A percentile compares a stretch with the other conserved stretches of the same genome.
Conservation (phyloP, 2,888 invertebrate species). For the Entomobrya multifasciata region DNA sequence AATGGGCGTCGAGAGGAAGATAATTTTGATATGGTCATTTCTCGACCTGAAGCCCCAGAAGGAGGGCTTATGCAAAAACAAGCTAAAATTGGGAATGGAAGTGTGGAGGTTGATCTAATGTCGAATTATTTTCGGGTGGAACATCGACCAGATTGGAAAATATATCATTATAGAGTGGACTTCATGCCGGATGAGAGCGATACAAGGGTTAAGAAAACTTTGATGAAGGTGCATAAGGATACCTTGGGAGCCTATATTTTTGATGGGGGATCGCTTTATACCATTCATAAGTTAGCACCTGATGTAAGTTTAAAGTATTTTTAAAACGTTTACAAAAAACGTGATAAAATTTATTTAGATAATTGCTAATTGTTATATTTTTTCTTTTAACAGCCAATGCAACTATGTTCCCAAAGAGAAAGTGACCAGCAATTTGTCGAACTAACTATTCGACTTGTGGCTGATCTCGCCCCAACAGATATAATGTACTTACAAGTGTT, state of each 20-base stretch:
- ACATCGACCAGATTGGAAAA: slow-evolving; percentile 84
- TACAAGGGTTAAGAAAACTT: slow-evolving; percentile 84
- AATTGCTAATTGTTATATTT: not conserved
- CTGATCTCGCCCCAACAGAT: slow-evolving; percentile 75
- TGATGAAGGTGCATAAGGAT: not conserved
- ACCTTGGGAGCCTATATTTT: slow-evolving; percentile 85
- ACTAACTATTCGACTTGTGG: slow-evolving; percentile 70
- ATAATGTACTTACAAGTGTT: slow-evolving; percentile 77
- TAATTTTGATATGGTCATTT: too few species aligned
- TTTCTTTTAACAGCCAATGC: slow-evolving; percentile 72
- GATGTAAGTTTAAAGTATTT: not conserved
- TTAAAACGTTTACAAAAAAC: too few species aligned
- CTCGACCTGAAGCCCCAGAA: too few species aligned
- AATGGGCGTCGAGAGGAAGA: too few species aligned
- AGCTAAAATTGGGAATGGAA: not conserved
- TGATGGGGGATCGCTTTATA: slow-evolving; percentile 88
- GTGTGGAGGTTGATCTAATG: not conserved
- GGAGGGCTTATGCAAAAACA: not conserved
- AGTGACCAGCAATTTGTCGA: slow-evolving; percentile 66
- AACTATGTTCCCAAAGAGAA: too few species aligned
- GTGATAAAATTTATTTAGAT: too few species aligned
- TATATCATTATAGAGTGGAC: slow-evolving; percentile 87
- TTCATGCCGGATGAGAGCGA: slow-evolving; percentile 88
- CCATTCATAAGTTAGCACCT: too few species aligned
- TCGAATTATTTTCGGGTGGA: slow-evolving; percentile 79